Conservation (phyloP, 2,888 invertebrate species). For the Macaria notata region DNA sequence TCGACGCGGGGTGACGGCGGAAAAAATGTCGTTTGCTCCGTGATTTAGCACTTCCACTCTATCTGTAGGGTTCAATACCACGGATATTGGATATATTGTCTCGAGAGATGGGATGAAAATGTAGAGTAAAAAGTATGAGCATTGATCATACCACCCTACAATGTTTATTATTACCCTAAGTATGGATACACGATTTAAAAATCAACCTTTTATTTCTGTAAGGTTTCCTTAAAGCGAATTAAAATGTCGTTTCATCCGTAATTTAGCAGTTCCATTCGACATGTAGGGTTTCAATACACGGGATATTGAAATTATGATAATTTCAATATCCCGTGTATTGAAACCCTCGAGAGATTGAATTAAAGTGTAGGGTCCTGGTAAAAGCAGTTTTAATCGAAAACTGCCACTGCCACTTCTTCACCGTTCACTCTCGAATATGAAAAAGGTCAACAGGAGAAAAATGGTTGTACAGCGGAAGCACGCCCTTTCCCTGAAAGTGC, state of each 20-base stretch:
- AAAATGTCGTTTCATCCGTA: constrained; percentile 72
- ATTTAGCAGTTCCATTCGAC: constrained; percentile 63
- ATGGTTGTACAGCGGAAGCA: no score
- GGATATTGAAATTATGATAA: neutral
- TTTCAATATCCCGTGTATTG: no score
- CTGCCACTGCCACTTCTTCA: no score
- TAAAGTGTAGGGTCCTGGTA: neutral
- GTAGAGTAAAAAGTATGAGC: neutral
- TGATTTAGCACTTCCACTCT: constrained; percentile 68
- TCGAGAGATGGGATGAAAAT: neutral
- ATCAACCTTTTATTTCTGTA: no score
- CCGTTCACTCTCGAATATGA: no score
- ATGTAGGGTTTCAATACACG: neutral
- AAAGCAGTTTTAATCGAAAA: neutral
- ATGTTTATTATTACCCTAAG: no score
- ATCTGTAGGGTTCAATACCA: constrained; percentile 14
- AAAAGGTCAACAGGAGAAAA: no score
- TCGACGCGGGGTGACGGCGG: constrained; percentile 66
- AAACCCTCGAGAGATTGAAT: neutral
- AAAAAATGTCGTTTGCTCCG: constrained; percentile 72
- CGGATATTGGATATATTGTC: neutral
- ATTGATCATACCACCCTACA: neutral
- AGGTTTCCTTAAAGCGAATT: no score
- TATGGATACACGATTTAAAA: no score
- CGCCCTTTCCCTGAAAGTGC: no score